Percentiles rank a stretch among this genome's conserved stretches.
phyloP scores from a whole-genome alignment of 2,888 invertebrate species.

The Lepidochrysops patricia region DNA sequence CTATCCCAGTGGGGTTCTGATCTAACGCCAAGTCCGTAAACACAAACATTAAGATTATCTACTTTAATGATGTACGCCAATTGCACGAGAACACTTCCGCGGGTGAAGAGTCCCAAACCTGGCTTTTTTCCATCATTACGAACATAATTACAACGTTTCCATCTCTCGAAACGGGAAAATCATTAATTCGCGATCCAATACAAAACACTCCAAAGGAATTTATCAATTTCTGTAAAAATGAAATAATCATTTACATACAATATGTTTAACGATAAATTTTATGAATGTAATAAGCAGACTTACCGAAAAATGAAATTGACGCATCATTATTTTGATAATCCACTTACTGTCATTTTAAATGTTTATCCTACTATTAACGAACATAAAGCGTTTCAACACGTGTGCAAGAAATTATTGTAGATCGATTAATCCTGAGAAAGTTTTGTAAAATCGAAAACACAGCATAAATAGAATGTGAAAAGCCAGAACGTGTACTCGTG shows the following conservation, averaged over 20 bases:
- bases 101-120: not conserved
- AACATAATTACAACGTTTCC: not conserved
- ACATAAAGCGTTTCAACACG: not conserved
- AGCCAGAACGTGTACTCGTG: conserved; percentile 23
- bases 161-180: not conserved
- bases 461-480: conserved; percentile 38
- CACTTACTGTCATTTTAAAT: not conserved
- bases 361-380: no score
- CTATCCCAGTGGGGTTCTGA: conserved; percentile 24
- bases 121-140: not conserved
- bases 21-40: conserved; percentile 26
- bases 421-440: conserved; percentile 20
- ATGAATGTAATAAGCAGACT: not conserved
- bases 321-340: not conserved
- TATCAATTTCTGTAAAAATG: conserved; percentile 1
- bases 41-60: conserved; percentile 25
- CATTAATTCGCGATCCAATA: not conserved
- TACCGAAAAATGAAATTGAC: not conserved
- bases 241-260: conserved; percentile 6
- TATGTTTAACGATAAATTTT: not conserved
- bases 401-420: not conserved
- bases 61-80: not conserved
- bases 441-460: conserved; percentile 15
- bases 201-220: not conserved
- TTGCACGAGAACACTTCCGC: not conserved